Base-by-base conservation (phyloP, 2,113 vertebrate species). In the Eolophus roseicapilla region DNA sequence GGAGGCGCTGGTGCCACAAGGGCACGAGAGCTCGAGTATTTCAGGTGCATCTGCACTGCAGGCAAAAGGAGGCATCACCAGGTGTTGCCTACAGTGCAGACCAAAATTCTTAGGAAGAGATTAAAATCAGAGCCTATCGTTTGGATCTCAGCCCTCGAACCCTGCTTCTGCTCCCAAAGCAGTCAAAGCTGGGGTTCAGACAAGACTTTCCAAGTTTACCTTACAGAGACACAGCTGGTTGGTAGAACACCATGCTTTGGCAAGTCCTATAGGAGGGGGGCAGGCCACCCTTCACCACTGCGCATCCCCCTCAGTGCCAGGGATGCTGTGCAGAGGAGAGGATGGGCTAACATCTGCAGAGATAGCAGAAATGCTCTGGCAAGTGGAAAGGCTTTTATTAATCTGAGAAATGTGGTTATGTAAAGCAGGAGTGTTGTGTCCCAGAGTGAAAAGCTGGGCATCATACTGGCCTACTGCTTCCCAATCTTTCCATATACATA, bases 31-130 rank as follows among this genome's bases (percentile, higher is more conserved):
- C 63, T 83, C 41, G 43, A 21, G 8, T 63, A 64, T 82, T 89
- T 88, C 46, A 14, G 20, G 10, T 62, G 20, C 49, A 50, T 55
- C 35, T 90, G 65, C 31, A 47, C 31, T 47, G 27, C 47, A 44
- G n/a, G 55, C 79, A 88, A 70, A 52, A 88, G 71, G 43, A 90
- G 75, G 46, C 14, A 1, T 75, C 67, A 71, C 83, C 89, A 82
- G 65, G 55, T 75, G 71, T 44, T 76, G 13, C 47, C 63, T 88
- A 20, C 62, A 65, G 23, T 18, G 11, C 37, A 68, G 67, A 62
- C 10, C 0, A 2, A 75, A 94, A 92, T 88, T 96, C 89, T 85
- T 78, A 31, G 50, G 86, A 92, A 90, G 62, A 92, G 75, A 90
- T 94, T 92, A 70, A 86, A 90, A 94, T 95, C 79, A 2, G 62